These are phyloP conservation scores for Microcaecilia unicolor DNA, from an alignment of 2,797 vertebrate genomes.

Conservation along the genomic window DNA sequence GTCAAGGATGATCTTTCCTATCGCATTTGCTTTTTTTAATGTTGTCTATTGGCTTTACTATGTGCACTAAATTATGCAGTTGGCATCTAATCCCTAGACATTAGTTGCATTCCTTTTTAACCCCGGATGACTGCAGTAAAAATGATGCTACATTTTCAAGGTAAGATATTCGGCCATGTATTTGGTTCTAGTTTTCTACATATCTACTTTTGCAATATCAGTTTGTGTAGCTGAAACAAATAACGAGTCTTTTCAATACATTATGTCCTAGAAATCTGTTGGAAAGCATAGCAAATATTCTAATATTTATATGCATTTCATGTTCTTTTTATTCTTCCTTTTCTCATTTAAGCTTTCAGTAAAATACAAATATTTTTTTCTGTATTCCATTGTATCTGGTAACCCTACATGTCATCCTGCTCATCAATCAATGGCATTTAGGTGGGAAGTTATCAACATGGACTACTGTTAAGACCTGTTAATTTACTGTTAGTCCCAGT, in stretches of 20 bases:
- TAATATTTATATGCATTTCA: too few species aligned
- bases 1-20: slow-evolving; percentile 88
- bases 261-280: too few species aligned
- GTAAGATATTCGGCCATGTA: slow-evolving; percentile 42
- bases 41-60: slow-evolving; percentile 95
- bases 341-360: slow-evolving; percentile 6
- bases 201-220: slow-evolving; percentile 22
- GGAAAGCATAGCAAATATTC: too few species aligned
- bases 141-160: slow-evolving; percentile 24
- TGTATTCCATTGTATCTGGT: slow-evolving; percentile 1
- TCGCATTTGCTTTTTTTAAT: slow-evolving; percentile 88
- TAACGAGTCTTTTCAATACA: slow-evolving; percentile 13
- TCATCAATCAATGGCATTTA: slow-evolving; percentile 24
- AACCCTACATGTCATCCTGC: slow-evolving; percentile 16
- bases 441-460: slow-evolving; percentile 18
- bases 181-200: slow-evolving; percentile 21
- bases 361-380: slow-evolving; percentile 4
- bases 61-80: slow-evolving; percentile 65
- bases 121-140: slow-evolving; percentile 35
- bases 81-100: slow-evolving; percentile 8
- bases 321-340: background rate
- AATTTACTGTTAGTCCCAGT: too few species aligned
- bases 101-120: slow-evolving; percentile 31
- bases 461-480: too few species aligned
- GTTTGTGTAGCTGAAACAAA: slow-evolving; percentile 3